A percentile compares a stretch with the other conserved stretches of the same genome.
phyloP scores from a whole-genome alignment of 2,888 invertebrate species.

The Erebia aethiops region DNA sequence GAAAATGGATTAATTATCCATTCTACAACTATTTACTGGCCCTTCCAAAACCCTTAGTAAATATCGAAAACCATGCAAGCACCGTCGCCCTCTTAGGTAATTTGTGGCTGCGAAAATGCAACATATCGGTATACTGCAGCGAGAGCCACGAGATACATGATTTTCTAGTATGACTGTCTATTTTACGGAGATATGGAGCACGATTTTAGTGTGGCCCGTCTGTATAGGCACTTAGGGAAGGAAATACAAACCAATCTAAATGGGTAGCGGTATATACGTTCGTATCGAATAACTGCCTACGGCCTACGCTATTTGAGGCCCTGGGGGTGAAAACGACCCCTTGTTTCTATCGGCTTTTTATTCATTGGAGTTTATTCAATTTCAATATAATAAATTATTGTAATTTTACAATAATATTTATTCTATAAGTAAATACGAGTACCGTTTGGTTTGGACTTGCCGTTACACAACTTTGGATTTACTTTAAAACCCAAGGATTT shows the following conservation, averaged over 20 bases:
- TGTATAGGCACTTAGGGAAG: conserved; percentile 44
- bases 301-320: conserved; percentile 48
- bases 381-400: conserved; percentile 17
- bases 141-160: background rate
- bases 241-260: conserved; percentile 57
- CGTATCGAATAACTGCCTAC: conserved; percentile 48
- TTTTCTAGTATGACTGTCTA: background rate
- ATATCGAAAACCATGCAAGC: no score
- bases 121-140: background rate
- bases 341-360: conserved; percentile 32
- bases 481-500: background rate
- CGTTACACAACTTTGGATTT: background rate
- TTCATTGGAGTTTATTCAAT: conserved; percentile 27
- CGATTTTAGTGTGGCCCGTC: background rate
- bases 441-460: no score
- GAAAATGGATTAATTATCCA: background rate
- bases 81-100: no score
- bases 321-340: conserved; percentile 36
- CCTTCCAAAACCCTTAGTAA: background rate
- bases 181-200: background rate
- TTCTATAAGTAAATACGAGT: background rate
- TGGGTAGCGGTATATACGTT: conserved; percentile 60
- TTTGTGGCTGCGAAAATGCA: background rate
- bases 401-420: background rate
- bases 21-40: background rate